Evolutionary conservation across 2,888 invertebrate genomes (phyloP), one percentile per base, ranked within the genome.

Genomic region (Drosophila histrio): DNA sequence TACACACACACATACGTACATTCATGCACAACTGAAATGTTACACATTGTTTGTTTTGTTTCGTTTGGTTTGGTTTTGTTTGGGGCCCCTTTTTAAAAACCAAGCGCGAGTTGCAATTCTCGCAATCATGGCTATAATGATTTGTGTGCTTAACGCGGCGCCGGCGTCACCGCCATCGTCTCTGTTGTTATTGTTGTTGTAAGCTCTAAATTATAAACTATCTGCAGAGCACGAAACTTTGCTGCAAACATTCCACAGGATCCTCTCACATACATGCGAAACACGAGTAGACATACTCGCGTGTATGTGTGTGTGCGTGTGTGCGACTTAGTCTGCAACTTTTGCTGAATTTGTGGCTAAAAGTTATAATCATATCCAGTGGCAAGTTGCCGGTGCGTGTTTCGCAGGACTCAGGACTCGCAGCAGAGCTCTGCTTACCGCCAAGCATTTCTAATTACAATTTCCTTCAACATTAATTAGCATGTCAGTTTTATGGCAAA

Each of bases 381-480:
- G 62, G 52, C 66, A 70, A 59, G 66, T 69, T 69, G 46, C 43
- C 59, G 56, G 44, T 52, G 36, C 38, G 19, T 62, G 47, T 52
- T 54, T 30, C 34, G 50, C 41, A 64, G 63, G 15, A 46, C 59
- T 26, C 36, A 32, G 38, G n/a, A 28, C 13, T 24, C 34, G 28
- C 39, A 19, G 9, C 9, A 7, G 28, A 13, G 9, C 30, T 34
- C 36, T 17, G 47, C 41, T 32, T 34, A 50, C 52, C 47, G 63
- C 66, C 72, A 67, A 72, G 64, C 64, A 66, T 63, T 81, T 72
- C 70, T 72, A 86, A 86, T 86, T 84, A 86, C 77, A 75, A 86
- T 83, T 79, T 86, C 84, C 81, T 69, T 79, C 49, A 77, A 73
- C 81, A 81, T 79, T 84, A 83, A 84, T 84, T 86, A 86, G 74